Evolutionary conservation across 2,113 vertebrate genomes (phyloP).

Genomic region (Callionymus lyra): DNA sequence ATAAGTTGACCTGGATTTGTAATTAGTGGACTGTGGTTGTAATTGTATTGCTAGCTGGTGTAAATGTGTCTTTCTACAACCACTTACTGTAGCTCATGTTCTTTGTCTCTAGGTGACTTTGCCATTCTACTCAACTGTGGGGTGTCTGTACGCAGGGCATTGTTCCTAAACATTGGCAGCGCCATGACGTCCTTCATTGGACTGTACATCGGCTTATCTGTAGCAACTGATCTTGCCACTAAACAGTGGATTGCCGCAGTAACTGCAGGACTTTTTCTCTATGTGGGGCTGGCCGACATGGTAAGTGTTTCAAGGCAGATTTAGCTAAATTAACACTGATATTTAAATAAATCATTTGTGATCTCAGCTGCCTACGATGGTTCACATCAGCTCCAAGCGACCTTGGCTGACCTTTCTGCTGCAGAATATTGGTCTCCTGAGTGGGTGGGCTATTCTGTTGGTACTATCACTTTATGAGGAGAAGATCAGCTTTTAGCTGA

Average conservation of each 20-base stretch:
- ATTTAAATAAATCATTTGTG: neutral
- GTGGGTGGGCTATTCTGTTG: constrained; percentile 74
- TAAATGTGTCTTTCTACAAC: too few species aligned
- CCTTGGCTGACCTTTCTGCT: constrained; percentile 77
- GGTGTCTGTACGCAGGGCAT: constrained; percentile 62
- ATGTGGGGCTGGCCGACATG: constrained; percentile 84
- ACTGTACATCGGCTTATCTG: constrained; percentile 74
- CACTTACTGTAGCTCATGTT: too few species aligned
- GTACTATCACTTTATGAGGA: constrained; percentile 78
- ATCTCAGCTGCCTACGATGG: constrained; percentile 65
- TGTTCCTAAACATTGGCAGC: constrained; percentile 73
- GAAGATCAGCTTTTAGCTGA: constrained; percentile 52
- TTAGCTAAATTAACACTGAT: neutral
- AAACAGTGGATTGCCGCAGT: constrained; percentile 77
- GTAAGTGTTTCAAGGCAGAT: constrained; percentile 43
- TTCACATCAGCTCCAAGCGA: constrained; percentile 55
- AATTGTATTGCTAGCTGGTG: too few species aligned
- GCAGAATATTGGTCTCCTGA: constrained; percentile 78
- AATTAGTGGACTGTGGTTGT: too few species aligned
- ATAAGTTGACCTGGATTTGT: too few species aligned
- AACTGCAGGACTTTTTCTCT: constrained; percentile 80
- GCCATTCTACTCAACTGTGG: constrained; percentile 77
- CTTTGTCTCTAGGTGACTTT: constrained; percentile 73
- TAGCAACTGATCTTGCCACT: constrained; percentile 60
- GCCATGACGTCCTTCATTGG: constrained; percentile 76